These are phyloP conservation scores for Mesochorus sp. DNA, from an alignment of 2,888 invertebrate genomes.

Conservation along the genomic window DNA sequence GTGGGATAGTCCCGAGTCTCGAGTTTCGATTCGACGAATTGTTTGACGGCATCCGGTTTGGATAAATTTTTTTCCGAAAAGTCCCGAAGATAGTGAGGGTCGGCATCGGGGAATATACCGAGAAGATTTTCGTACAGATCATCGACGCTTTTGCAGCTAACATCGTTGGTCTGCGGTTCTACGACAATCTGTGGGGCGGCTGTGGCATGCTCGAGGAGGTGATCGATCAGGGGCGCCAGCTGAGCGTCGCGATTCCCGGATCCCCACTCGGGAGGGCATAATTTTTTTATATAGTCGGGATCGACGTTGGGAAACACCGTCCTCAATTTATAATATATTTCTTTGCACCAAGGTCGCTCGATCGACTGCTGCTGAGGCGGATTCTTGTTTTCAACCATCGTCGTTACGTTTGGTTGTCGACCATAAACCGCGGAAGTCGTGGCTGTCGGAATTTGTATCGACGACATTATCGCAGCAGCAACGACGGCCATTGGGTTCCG, in stretches of 20 bases:
- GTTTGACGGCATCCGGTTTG: constrained; percentile 61
- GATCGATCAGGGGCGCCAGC: constrained; percentile 49
- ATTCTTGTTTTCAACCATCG: not conserved
- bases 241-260: constrained; percentile 56
- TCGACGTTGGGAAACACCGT: constrained; percentile 70
- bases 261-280: constrained; percentile 65
- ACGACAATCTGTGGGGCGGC: not conserved
- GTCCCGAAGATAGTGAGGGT: constrained; percentile 72
- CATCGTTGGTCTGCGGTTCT: not conserved
- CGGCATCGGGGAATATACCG: constrained; percentile 76
- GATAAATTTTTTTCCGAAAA: constrained; percentile 53
- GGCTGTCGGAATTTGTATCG: too few species aligned
- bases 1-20: constrained; percentile 72
- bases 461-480: too few species aligned
- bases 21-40: constrained; percentile 69
- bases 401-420: not conserved
- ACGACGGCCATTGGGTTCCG: too few species aligned
- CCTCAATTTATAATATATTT: constrained; percentile 65
- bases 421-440: not conserved
- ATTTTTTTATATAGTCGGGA: constrained; percentile 63
- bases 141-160: constrained; percentile 25
- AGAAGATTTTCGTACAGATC: constrained; percentile 66
- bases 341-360: constrained; percentile 17
- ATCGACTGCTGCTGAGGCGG: not conserved
- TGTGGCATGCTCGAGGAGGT: constrained; percentile 28